These are phyloP conservation scores for Gnatocerus cornutus DNA, from an alignment of 2,888 invertebrate genomes.

Conservation along the genomic window DNA sequence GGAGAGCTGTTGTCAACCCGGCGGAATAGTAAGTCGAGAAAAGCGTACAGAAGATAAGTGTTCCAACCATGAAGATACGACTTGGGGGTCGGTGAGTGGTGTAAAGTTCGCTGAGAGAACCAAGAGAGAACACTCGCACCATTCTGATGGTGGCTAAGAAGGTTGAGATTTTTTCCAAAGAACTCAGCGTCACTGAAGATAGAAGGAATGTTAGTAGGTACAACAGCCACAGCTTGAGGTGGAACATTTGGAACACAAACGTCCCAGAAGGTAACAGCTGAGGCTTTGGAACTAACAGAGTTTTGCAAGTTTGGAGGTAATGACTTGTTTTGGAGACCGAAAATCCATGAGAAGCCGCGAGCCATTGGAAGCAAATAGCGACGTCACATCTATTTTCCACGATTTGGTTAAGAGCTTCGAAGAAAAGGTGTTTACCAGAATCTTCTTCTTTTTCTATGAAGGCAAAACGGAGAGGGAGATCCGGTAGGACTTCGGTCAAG, in stretches of 20 bases:
- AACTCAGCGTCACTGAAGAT: background rate
- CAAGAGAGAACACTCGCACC: slow-evolving; percentile 10
- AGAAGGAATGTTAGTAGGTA: background rate
- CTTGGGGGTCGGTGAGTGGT: slow-evolving; percentile 7
- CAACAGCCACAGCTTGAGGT: background rate
- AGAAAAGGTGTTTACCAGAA: no score
- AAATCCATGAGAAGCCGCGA: background rate
- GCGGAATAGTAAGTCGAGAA: slow-evolving; percentile 54
- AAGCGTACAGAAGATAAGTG: slow-evolving; percentile 49
- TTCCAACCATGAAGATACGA: slow-evolving; percentile 44
- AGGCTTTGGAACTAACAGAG: slow-evolving; percentile 62
- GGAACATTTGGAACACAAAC: slow-evolving; percentile 57
- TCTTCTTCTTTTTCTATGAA: no score
- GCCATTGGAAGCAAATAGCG: slow-evolving; percentile 59
- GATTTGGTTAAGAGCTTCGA: no score
- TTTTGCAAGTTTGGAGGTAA: slow-evolving; percentile 53
- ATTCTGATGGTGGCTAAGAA: no score
- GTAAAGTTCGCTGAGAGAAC: background rate
- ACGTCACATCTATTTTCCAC: slow-evolving; percentile 51
- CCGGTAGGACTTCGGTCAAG: slow-evolving; percentile 38
- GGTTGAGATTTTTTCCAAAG: no score
- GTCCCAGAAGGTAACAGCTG: background rate
- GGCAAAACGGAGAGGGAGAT: no score
- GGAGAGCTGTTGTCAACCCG: slow-evolving; percentile 53
- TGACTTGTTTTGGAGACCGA: background rate